A percentile compares a stretch with the other conserved stretches of the same genome.
Evolutionary conservation across 37 sponge, comb jelly and placozoan genomes (phyloP).

Genomic region (Dysidea cf. avara): DNA sequence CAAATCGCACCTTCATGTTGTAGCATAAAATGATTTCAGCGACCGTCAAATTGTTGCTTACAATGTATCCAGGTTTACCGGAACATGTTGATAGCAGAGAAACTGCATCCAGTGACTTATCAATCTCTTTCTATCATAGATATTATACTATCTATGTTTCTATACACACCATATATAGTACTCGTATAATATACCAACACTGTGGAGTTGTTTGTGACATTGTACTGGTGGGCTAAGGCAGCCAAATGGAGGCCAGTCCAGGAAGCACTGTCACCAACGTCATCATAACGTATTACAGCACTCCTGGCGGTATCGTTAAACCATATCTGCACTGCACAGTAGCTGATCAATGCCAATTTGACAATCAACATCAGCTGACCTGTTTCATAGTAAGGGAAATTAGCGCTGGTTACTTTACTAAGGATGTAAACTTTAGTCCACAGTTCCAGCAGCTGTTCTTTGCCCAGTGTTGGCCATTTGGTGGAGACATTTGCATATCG

Average conservation of each 20-base stretch:
- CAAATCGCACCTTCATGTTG: conserved; percentile 29
- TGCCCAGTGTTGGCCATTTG: conserved; percentile 18
- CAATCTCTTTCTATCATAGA: too few relatives aligned
- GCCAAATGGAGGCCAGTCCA: conserved; percentile 67
- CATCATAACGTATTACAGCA: conserved; percentile 36
- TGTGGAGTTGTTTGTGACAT: conserved; percentile 18
- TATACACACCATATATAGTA: not conserved
- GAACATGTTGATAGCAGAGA: conserved; percentile 16
- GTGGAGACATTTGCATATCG: conserved; percentile 29
- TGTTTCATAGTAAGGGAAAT: conserved; percentile 56
- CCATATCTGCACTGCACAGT: conserved; percentile 44
- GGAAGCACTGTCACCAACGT: conserved; percentile 59
- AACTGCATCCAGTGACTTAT: conserved; percentile 22
- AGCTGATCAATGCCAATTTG: not conserved
- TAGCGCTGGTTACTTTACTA: conserved; percentile 9
- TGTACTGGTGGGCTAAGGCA: conserved; percentile 42
- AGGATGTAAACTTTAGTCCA: conserved; percentile 10
- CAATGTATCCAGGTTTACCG: conserved; percentile 33
- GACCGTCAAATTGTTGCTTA: not conserved
- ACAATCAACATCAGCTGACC: conserved; percentile 8
- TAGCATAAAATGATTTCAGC: not conserved
- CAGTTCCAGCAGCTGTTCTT: conserved; percentile 18
- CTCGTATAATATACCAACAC: conserved; percentile 10
- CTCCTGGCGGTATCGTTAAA: conserved; percentile 32
- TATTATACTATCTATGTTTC: not conserved